Conservation (phyloP, 2,113 vertebrate genomes). For the Probosciger aterrimus region DNA sequence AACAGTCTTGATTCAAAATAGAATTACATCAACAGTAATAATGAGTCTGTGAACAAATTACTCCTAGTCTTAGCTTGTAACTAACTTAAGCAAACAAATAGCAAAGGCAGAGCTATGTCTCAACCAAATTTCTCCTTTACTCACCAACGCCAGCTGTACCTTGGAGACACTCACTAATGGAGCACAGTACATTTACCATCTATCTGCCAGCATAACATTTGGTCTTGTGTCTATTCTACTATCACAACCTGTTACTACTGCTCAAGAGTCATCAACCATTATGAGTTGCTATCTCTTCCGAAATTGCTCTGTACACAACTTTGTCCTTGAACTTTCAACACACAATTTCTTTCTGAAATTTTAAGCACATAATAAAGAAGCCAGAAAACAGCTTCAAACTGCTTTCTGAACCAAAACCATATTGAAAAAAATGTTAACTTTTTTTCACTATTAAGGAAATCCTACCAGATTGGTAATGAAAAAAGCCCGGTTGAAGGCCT, state of each 20-base stretch:
- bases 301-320: background rate
- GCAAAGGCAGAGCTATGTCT: background rate
- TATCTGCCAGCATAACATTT: background rate
- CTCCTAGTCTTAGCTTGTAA: background rate
- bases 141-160: background rate
- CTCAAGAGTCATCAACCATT: background rate
- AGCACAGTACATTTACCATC: background rate
- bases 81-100: background rate
- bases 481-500: background rate
- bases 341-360: background rate
- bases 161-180: background rate
- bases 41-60: background rate
- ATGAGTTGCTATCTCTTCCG: background rate
- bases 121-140: background rate
- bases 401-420: background rate
- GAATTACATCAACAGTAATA: background rate
- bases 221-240: background rate
- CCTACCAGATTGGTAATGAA: background rate
- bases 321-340: background rate
- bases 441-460: background rate
- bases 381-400: background rate
- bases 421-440: background rate
- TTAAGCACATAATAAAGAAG: background rate
- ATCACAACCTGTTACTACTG: background rate
- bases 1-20: background rate